Evolutionary conservation across 2,113 vertebrate species (phyloP).

Genomic region (Proterorhinus semilunaris): DNA sequence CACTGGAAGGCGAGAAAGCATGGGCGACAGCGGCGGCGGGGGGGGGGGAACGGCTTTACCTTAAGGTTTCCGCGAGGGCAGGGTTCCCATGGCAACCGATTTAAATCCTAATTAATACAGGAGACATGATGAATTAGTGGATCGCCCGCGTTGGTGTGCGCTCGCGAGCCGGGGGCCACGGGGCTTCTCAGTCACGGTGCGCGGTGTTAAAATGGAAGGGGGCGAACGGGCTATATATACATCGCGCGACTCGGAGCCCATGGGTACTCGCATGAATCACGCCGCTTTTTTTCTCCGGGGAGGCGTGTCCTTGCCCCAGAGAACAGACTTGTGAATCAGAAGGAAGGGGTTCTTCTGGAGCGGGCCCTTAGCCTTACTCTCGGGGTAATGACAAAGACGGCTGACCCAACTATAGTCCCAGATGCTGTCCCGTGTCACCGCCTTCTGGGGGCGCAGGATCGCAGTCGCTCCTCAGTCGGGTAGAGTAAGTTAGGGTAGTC

Average conservation of each 20-base stretch:
- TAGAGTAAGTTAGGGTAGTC: no score
- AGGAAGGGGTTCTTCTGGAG: slow-evolving; percentile 64
- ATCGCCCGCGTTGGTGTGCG: slow-evolving; percentile 19
- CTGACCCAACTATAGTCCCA: slow-evolving; percentile 41
- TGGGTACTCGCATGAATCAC: slow-evolving; percentile 16
- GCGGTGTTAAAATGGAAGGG: slow-evolving; percentile 48
- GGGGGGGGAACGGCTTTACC: slow-evolving; percentile 49
- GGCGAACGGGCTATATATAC: slow-evolving; percentile 26
- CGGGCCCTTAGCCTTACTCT: slow-evolving; percentile 70
- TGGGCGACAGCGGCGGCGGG: slow-evolving; percentile 15
- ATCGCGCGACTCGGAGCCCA: slow-evolving; percentile 31
- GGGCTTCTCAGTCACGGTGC: slow-evolving; percentile 54
- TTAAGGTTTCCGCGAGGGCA: slow-evolving; percentile 58
- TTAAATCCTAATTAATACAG: slow-evolving; percentile 73
- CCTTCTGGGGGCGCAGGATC: neutral
- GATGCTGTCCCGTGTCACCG: neutral
- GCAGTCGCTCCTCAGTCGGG: no score
- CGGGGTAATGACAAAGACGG: slow-evolving; percentile 67
- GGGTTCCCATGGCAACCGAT: slow-evolving; percentile 75
- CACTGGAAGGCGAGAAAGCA: no score
- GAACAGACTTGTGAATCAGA: slow-evolving; percentile 69
- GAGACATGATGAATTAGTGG: slow-evolving; percentile 75
- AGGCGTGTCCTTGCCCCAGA: slow-evolving; percentile 64
- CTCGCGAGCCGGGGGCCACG: slow-evolving; percentile 45
- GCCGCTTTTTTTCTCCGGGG: slow-evolving; percentile 44